Evolutionary conservation across 1,140 invertebrate genomes (phyloP), one percentile per base, ranked within the genome.

Genomic region (Megathymus violae): DNA sequence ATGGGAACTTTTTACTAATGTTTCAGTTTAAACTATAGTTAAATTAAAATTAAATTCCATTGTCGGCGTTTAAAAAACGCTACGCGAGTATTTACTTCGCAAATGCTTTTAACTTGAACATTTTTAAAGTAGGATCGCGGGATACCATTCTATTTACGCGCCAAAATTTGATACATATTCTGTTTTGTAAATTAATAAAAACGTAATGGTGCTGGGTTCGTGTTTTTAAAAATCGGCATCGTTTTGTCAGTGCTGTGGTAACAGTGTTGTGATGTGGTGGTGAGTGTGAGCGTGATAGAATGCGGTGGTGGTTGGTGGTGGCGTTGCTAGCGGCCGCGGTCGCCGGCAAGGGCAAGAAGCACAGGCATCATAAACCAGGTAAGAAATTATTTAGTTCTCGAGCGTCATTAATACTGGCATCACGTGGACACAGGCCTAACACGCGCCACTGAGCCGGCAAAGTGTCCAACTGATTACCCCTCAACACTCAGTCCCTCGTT

Each of bases 281-380:
- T 40, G 44, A 52, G 36, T 48, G 46, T 0, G 34, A 11, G n/a
- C n/a, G n/a, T 14, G 13, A 80, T 76, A 82, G 63, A 62, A 85
- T 87, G 84, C 66, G 77, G 69, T 67, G 74, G 61, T 78, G 67
- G 73, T 48, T 79, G 54, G 50, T 78, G 66, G 41, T 78, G 64
- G 63, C 64, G 51, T 47, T 88, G 71, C 71, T 89, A 69, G 76
- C 75, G 77, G 63, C 71, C 6, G 71, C 69, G 6, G 86, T 74
- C 64, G 71, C 74, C 48, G 82, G 74, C 16, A 82, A 80, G 62
- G 79, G 78, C 34, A 88, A 82, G 75, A 86, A 85, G 41, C 83
- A 88, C 46, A 76, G 79, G 7, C 80, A 85, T 68, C 76, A 89
- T 10, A 89, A 89, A 60, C 86, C 83, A 54, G 84, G 86, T 89